Conservation (phyloP, 2,797 vertebrate species). For the Enteromius fasciolatus region DNA sequence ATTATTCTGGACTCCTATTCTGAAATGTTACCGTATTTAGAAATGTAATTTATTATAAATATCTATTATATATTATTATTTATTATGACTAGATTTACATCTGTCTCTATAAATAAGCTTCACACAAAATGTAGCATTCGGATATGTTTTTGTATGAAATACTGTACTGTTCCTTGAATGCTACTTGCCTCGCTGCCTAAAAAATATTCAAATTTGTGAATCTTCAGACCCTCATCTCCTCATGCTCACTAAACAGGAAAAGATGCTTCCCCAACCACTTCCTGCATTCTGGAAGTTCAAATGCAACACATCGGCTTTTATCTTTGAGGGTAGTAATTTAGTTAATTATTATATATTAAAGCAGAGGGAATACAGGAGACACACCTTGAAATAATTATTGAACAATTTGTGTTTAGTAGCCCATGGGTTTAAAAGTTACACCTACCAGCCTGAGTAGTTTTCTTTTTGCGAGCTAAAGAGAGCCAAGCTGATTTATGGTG, state of each 20-base stretch:
- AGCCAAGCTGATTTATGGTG: slow-evolving; percentile 19
- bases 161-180: background rate
- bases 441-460: slow-evolving; percentile 14
- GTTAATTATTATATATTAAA: slow-evolving; percentile 42
- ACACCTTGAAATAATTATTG: slow-evolving; percentile 55
- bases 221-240: background rate
- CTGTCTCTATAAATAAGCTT: background rate
- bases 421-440: slow-evolving; percentile 5
- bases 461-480: too few species aligned
- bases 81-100: background rate
- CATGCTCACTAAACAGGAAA: slow-evolving; percentile 1
- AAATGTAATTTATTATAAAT: background rate
- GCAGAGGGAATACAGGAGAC: slow-evolving; percentile 29
- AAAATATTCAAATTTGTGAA: background rate
- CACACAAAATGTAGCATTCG: background rate
- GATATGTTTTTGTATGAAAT: background rate
- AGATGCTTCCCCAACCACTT: background rate
- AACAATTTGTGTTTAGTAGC: slow-evolving; percentile 37
- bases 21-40: too few species aligned
- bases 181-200: background rate
- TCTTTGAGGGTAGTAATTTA: slow-evolving; percentile 44
- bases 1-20: too few species aligned
- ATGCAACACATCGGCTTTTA: slow-evolving; percentile 30
- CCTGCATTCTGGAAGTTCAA: slow-evolving; percentile 29
- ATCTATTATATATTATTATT: too few species aligned